phyloP scores from a whole-genome alignment of 1,140 invertebrate species.

The Camponotus vicinus region DNA sequence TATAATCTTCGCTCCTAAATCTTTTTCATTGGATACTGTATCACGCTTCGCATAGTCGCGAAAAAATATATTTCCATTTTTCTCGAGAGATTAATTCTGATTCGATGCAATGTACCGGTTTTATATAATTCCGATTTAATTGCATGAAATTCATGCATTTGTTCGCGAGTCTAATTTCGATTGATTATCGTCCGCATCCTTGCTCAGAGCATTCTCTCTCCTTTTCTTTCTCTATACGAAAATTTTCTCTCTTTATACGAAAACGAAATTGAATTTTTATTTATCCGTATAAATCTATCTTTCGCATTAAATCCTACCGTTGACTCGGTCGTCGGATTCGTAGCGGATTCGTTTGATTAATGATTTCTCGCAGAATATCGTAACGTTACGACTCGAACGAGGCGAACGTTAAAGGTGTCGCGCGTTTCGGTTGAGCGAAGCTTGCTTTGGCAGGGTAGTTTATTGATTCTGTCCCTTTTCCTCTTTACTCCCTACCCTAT shows the following conservation, averaged over 20 bases:
- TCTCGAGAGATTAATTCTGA: background rate
- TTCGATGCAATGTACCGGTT: background rate
- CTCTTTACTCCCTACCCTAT: conserved; percentile 55
- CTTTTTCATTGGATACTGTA: conserved; percentile 1
- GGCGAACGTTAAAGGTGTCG: conserved; percentile 49
- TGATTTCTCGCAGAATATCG: conserved; percentile 47
- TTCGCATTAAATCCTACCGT: background rate
- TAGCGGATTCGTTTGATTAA: conserved; percentile 36
- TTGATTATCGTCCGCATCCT: background rate
- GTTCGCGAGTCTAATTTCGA: background rate
- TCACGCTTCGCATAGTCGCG: conserved; percentile 1
- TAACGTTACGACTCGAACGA: conserved; percentile 15
- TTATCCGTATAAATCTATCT: conserved; percentile 8
- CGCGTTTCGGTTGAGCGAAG: conserved; percentile 41
- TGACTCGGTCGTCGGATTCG: background rate
- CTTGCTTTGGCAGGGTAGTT: conserved; percentile 42
- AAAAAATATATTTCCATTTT: background rate
- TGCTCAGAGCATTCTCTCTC: background rate
- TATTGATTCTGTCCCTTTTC: conserved; percentile 50
- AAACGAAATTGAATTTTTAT: conserved; percentile 17
- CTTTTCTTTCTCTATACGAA: too few species aligned
- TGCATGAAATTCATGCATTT: background rate
- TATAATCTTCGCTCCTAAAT: conserved; percentile 36
- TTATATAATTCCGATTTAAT: background rate
- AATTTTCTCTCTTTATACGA: too few species aligned